Percentiles rank a stretch among this genome's conserved stretches.
Conservation (phyloP, 2,113 vertebrate genomes). For the Desmodus rotundus region DNA sequence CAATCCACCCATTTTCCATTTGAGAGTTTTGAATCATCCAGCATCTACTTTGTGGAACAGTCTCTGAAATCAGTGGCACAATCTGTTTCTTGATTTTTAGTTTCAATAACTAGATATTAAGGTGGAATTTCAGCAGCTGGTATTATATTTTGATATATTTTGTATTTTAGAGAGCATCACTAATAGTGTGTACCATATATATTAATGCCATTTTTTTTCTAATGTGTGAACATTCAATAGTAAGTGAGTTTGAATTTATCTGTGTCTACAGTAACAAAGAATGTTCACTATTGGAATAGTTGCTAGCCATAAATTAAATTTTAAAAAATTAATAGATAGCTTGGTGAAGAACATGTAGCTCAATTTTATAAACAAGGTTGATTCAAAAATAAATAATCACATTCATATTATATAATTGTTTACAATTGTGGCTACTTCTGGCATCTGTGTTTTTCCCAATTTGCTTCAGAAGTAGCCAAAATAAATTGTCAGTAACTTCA, state of each 20-base stretch:
- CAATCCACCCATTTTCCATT: background rate
- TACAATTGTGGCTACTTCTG: background rate
- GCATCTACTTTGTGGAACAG: background rate
- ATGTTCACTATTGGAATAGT: background rate
- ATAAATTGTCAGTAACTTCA: slow-evolving; percentile 50
- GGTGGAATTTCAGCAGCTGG: background rate
- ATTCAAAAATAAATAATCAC: background rate
- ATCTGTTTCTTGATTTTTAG: background rate
- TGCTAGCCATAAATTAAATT: background rate
- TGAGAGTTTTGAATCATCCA: background rate
- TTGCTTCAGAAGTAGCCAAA: slow-evolving; percentile 23
- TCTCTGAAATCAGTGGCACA: background rate
- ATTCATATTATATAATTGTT: background rate
- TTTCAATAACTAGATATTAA: background rate
- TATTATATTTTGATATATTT: background rate
- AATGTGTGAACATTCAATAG: background rate
- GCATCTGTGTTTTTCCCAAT: background rate
- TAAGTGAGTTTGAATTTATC: background rate
- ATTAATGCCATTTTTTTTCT: background rate
- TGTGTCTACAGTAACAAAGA: background rate
- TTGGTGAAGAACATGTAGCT: background rate
- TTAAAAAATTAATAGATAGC: background rate
- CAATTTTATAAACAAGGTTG: background rate
- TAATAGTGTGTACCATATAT: background rate
- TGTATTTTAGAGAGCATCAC: background rate